Percentiles rank a stretch among this genome's conserved stretches.
Evolutionary conservation across 2,797 vertebrate species (phyloP).

Genomic region (Miichthys miiuy): DNA sequence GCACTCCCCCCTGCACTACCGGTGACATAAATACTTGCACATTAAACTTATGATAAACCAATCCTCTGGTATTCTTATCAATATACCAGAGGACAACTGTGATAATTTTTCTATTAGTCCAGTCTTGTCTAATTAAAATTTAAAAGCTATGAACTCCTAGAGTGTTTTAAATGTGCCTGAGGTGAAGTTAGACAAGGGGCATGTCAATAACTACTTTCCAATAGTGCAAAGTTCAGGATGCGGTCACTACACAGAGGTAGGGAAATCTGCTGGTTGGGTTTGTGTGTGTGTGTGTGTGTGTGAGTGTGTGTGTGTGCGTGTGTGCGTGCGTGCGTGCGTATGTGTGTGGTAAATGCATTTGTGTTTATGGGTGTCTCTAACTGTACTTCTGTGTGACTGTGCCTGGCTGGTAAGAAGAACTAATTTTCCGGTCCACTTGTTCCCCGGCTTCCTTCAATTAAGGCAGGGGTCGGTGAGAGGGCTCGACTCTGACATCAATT

Average conservation of each 20-base stretch:
- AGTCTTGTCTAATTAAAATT: constrained; percentile 33
- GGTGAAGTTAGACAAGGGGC: constrained; percentile 35
- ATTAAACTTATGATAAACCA: background rate
- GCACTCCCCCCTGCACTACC: too few relatives aligned
- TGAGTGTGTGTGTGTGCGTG: constrained; percentile 14
- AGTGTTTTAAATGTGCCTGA: constrained; percentile 36
- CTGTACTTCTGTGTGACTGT: constrained; percentile 52
- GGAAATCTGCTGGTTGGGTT: constrained; percentile 35
- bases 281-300: constrained; percentile 15
- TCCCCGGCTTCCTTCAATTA: constrained; percentile 80
- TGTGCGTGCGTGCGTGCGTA: constrained; percentile 11
- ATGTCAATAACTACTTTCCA: constrained; percentile 38
- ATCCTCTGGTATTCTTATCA: background rate
- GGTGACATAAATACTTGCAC: background rate
- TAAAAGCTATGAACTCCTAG: constrained; percentile 1
- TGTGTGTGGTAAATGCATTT: constrained; percentile 14
- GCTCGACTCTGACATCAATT: constrained; percentile 70
- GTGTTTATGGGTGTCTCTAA: constrained; percentile 46
- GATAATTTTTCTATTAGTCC: constrained; percentile 23
- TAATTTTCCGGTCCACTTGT: constrained; percentile 79
- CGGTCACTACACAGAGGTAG: constrained; percentile 44
- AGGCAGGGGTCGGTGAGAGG: constrained; percentile 66
- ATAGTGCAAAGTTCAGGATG: constrained; percentile 60
- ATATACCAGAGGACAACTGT: background rate
- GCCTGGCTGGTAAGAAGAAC: constrained; percentile 67